Conservation (phyloP, 2,888 invertebrate genomes). For the Drosophila demipolita region DNA sequence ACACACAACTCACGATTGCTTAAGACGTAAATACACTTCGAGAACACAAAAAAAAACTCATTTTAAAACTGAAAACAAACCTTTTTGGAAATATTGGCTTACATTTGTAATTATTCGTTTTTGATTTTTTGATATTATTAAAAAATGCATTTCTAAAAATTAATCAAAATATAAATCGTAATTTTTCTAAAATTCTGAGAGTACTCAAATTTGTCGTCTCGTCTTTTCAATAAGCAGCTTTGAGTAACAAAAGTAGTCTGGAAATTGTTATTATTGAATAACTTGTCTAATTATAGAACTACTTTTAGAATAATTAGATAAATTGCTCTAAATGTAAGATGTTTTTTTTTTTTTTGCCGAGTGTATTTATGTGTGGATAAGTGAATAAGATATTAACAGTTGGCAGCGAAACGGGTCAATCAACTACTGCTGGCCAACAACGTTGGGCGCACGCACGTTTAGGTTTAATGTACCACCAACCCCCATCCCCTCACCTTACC, state of each 20-base stretch:
- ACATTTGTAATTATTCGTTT: too few species aligned
- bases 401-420: slow-evolving; percentile 60
- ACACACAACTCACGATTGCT: neutral
- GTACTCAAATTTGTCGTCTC: neutral
- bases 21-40: neutral
- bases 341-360: neutral
- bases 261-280: neutral
- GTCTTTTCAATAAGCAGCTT: neutral
- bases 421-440: slow-evolving; percentile 45
- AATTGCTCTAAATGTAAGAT: neutral
- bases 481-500: neutral
- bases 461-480: neutral
- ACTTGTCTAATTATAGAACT: neutral
- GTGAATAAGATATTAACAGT: slow-evolving; percentile 37
- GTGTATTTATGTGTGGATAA: slow-evolving; percentile 15
- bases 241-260: neutral
- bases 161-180: neutral
- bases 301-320: neutral
- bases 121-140: neutral
- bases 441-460: slow-evolving; percentile 37
- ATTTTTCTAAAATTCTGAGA: neutral
- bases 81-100: too few species aligned
- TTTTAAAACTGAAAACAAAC: neutral
- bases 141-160: neutral
- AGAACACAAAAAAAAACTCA: neutral